Percentiles rank a stretch among this genome's conserved stretches.
phyloP scores from a whole-genome alignment of 2,888 invertebrate genomes.

The Xylota sylvarum region DNA sequence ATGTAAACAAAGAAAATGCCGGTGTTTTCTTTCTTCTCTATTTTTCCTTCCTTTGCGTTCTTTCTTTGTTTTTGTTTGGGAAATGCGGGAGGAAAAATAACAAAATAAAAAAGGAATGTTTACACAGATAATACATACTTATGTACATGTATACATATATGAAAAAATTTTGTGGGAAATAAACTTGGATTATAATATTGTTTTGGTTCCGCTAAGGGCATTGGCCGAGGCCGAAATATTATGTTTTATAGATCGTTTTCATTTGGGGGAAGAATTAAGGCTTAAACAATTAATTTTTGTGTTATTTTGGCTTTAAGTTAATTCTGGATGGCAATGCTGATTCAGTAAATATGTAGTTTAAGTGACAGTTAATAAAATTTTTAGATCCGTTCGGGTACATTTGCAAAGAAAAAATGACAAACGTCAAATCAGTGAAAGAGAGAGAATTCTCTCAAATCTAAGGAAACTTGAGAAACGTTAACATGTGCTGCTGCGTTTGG shows the following conservation, averaged over 20 bases:
- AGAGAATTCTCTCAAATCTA: no score
- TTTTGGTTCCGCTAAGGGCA: neutral
- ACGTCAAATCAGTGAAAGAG: no score
- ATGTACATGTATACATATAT: neutral
- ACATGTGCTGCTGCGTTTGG: no score
- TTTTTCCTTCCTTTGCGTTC: neutral
- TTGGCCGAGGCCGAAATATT: neutral
- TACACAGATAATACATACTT: neutral
- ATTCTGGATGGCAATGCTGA: no score
- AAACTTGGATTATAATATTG: neutral
- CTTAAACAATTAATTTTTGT: no score
- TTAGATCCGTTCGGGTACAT: no score
- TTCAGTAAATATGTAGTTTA: no score
- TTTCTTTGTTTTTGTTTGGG: slow-evolving; percentile 27
- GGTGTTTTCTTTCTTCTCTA: slow-evolving; percentile 33
- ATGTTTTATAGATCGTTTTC: neutral
- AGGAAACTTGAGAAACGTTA: no score
- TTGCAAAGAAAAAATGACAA: no score
- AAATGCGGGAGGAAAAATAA: neutral
- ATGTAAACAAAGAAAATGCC: slow-evolving; percentile 72
- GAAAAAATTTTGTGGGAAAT: slow-evolving; percentile 7
- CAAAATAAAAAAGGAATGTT: neutral
- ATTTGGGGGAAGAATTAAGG: neutral
- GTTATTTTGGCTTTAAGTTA: no score
- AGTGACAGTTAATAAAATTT: no score